Base-by-base conservation (phyloP, 2,797 vertebrate genomes). In the Paramormyrops hopkinsi region DNA sequence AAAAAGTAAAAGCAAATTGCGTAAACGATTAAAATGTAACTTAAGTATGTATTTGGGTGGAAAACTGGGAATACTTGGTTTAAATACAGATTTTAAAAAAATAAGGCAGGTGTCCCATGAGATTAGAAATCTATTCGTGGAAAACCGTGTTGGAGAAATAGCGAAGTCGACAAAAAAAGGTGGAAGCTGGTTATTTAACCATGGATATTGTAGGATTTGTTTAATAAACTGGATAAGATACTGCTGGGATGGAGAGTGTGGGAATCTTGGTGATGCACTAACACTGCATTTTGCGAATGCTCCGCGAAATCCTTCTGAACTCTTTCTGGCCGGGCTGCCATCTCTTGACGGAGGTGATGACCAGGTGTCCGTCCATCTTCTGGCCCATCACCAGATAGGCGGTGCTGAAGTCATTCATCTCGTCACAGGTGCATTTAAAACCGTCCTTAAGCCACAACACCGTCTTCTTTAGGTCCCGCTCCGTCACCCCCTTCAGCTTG, bases 301-400 rank as follows among this genome's bases (percentile, higher is more conserved):
- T 99, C 93, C 98, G 98, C 9, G 98, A 97, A 94, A 99, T 98
- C 90, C 98, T 97, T 94, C 98, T 99, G 93, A 99, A 98, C 90
- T 98, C 98, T 6, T 97, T 93, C 94, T 99, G 98, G 86, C 97
- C 98, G 91, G 97, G 98, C 95, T 99, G 98, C 98, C 98, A 99
- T 91, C 98, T 97, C 93, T 98, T 99, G 93, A 99, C 96, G 0
- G 98, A 99, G 88, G 98, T 99, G 95, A 99, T 99, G 92, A 99
- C 97, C 93, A 99, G 96, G 90, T 98, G 96, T 54, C 98, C 97
- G 0, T 97, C 97, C 92, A 97, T 95, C 93, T 98, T 98, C 95
- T 98, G 98, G 92, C 98, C 98, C 97, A 99, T 99, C 93, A 99
- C 98, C 94, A 99, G 96, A 94, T 99, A 99, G 91, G 98, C 97